Percentiles rank a stretch among this genome's conserved stretches.
Conservation (phyloP, 2,888 invertebrate species). For the Bursaphelenchus okinawaensis region DNA sequence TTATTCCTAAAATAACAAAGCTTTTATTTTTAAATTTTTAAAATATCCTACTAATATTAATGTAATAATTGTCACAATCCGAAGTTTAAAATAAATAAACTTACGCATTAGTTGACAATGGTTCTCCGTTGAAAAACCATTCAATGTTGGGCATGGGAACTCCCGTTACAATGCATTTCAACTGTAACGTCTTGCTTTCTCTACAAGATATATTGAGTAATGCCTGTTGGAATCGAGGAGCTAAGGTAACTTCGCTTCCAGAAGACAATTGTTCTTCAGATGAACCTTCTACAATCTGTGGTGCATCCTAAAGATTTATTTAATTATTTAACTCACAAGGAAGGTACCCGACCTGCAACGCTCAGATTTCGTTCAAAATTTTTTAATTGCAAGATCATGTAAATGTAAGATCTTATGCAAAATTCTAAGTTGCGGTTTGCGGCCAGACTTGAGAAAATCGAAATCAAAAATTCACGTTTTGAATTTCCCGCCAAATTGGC, state of each 20-base stretch:
- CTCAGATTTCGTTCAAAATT: too few relatives aligned
- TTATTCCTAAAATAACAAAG: too few relatives aligned
- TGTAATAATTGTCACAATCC: too few relatives aligned
- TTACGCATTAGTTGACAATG: slow-evolving; percentile 41
- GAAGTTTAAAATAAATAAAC: slow-evolving; percentile 13
- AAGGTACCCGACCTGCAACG: too few relatives aligned
- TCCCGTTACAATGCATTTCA: slow-evolving; percentile 58
- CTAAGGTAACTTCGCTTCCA: slow-evolving; percentile 18
- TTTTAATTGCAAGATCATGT: too few relatives aligned
- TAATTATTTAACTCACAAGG: too few relatives aligned
- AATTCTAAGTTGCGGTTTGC: too few relatives aligned
- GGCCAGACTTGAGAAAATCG: slow-evolving; percentile 3
- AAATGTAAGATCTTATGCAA: too few relatives aligned
- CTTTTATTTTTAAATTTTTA: too few relatives aligned
- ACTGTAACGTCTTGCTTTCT: slow-evolving; percentile 36
- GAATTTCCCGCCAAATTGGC: too few relatives aligned
- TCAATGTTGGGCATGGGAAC: slow-evolving; percentile 58
- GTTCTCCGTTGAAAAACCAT: slow-evolving; percentile 55
- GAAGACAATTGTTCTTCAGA: slow-evolving; percentile 4
- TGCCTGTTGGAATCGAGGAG: slow-evolving; percentile 27
- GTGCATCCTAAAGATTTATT: too few relatives aligned
- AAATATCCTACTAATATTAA: too few relatives aligned
- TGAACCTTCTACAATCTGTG: not conserved
- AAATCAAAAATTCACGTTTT: not conserved
- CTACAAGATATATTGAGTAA: slow-evolving; percentile 20